These are phyloP conservation scores for Hirtodrosophila histrioides DNA, from an alignment of 2,888 invertebrate genomes.

Conservation along the genomic window DNA sequence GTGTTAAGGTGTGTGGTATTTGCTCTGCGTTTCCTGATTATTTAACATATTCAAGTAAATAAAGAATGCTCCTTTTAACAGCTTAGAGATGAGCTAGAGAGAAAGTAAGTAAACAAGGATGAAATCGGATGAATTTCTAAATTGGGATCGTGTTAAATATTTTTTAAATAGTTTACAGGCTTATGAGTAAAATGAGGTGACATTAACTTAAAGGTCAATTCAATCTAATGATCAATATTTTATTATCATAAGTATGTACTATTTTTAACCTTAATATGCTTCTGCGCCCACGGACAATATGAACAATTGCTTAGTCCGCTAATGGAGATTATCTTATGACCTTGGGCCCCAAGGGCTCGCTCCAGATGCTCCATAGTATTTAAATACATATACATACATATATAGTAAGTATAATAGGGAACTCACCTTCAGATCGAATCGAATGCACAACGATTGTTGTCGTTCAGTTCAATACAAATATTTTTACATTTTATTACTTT, in stretches of 20 bases:
- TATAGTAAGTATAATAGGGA: slow-evolving; percentile 38
- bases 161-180: no score
- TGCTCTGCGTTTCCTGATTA: slow-evolving; percentile 2
- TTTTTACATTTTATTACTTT: slow-evolving; percentile 8
- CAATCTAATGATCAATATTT: background rate
- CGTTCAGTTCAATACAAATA: slow-evolving; percentile 29
- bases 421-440: slow-evolving; percentile 50
- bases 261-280: background rate
- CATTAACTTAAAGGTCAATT: background rate
- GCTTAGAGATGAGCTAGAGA: no score
- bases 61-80: no score
- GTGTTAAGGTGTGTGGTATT: background rate
- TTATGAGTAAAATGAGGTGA: no score
- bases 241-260: no score
- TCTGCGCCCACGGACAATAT: slow-evolving; percentile 16
- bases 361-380: slow-evolving; percentile 52
- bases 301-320: slow-evolving; percentile 25
- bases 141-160: no score
- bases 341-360: slow-evolving; percentile 52
- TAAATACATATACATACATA: slow-evolving; percentile 26
- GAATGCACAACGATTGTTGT: slow-evolving; percentile 55
- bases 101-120: no score
- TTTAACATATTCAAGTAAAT: no score
- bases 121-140: no score
- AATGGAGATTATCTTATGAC: slow-evolving; percentile 14